Conservation (phyloP, 2,113 vertebrate species). For the Chloebia gouldiae region DNA sequence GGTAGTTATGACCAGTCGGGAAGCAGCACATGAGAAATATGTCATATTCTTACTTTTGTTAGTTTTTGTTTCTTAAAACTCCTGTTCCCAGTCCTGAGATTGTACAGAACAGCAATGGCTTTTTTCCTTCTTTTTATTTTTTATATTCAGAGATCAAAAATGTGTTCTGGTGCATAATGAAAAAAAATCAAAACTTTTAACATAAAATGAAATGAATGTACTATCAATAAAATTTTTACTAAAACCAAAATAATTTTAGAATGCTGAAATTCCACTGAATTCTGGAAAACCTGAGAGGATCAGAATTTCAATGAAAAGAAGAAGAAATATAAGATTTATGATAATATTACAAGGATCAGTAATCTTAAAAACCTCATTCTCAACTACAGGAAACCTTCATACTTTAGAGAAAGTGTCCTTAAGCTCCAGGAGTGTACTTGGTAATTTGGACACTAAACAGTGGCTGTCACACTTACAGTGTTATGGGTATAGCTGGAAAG, state of each 20-base stretch:
- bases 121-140: not conserved
- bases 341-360: not conserved
- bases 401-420: not conserved
- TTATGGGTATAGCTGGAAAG: not conserved
- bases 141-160: not conserved
- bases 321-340: not conserved
- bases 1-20: not conserved
- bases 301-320: not conserved
- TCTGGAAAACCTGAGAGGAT: not conserved
- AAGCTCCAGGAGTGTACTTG: not conserved
- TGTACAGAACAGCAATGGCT: not conserved
- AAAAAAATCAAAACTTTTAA: not conserved
- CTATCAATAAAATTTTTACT: not conserved
- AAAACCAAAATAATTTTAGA: not conserved
- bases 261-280: not conserved
- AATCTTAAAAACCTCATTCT: not conserved
- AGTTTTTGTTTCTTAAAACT: not conserved
- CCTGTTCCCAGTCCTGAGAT: not conserved
- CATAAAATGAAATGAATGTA: not conserved
- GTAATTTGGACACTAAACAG: not conserved
- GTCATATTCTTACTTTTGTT: not conserved
- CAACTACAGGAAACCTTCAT: not conserved
- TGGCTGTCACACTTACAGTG: fast-evolving
- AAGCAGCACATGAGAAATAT: not conserved
- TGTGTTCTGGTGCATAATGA: not conserved